Evolutionary conservation across 2,113 vertebrate species (phyloP), one percentile per base, ranked within the genome.

Genomic region (Diphyllodes magnificus): DNA sequence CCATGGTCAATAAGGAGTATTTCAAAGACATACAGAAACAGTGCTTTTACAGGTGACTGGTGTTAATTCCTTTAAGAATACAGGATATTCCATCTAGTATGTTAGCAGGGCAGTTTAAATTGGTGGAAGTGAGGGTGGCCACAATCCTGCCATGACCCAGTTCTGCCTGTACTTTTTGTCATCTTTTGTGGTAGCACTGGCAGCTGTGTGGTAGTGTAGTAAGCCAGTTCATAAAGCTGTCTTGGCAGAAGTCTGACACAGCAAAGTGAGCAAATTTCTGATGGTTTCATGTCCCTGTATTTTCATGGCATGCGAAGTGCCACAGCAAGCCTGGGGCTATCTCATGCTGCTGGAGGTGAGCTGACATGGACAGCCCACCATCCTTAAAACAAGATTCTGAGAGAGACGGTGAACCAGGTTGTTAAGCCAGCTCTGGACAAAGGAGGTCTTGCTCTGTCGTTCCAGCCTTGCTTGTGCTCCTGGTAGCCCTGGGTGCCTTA

Each of bases 41-140:
- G 95, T 99, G 99, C 90, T 99, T 99, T 96, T 97, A 99, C 98
- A 99, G 99, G 99, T 99, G 95, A 77, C 28, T 47, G 44, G 1
- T 75, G 31, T 65, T 80, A 37, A 39, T 27, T 77, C 10, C 15
- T 1, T 31, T 59, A 39, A 54, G 25, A 89, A 51, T 37, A n/a
- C 1, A 9, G 33, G 20, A 19, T 47, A 82, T 75, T 64, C 57
- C 13, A 21, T 49, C 15, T 59, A 21, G 28, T n/a, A 19, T 2
- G 1, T 88, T 82, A 90, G 15, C 3, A 3, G 31, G 33, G 28
- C 51, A 63, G 51, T 30, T 92, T 24, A 81, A 66, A 20, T 20
- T 28, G 30, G 33, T 39, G 15, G 21, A 54, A 86, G 19, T 81
- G 47, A 50, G 47, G 7, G 35, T 4, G 25, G 24, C 50, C 24